Evolutionary conservation across 2,113 vertebrate genomes (phyloP), one percentile per base, ranked within the genome.

Genomic region (Marcusenius ussheri): DNA sequence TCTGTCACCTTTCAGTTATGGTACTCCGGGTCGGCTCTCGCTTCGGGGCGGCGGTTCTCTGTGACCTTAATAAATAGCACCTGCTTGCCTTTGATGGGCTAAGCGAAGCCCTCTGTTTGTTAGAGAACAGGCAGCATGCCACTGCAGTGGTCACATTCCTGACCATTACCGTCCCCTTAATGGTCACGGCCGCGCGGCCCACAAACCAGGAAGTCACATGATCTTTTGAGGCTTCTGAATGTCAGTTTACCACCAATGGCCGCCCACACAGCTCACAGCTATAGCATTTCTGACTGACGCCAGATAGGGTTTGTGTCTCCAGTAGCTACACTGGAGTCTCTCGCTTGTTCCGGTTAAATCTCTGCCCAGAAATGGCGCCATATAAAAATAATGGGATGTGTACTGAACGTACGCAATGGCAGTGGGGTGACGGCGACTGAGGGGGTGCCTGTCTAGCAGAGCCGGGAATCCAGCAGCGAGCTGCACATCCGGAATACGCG

Each of bases 401-500:
- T 42, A 39, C 35, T 80, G 74, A 51, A 87, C 15, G 24, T 31
- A 24, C 0, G 3, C 13, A 21, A 19, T 27, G 31, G 6, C 17
- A n/a, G 3, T 87, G 46, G n/a, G 27, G 45, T 5, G 47, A 19
- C 53, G 51, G 42, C 35, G 13, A 51, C 45, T 89, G 5, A 66
- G 91, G 17, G 90, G 50, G 90, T 77, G 19, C 91, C 92, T 92
- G 93, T 70, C 46, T 80, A 90, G 92, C 95, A 98, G 97, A 96
- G 96, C 80, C 97, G 97, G 88, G 94, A 93, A 66, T 95, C 96
- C 15, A 97, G 97, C 0, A 97, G 97, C 9, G 97, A 98, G 89
- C 95, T 99, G 77, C 92, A 97, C 88, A 98, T 99, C 83, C 97
- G 96, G 89, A 97, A 97, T 0, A 95, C 96, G 3, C 98, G 99